These are phyloP conservation scores for Vimba vimba DNA, from an alignment of 2,113 vertebrate genomes.

Conservation along the genomic window DNA sequence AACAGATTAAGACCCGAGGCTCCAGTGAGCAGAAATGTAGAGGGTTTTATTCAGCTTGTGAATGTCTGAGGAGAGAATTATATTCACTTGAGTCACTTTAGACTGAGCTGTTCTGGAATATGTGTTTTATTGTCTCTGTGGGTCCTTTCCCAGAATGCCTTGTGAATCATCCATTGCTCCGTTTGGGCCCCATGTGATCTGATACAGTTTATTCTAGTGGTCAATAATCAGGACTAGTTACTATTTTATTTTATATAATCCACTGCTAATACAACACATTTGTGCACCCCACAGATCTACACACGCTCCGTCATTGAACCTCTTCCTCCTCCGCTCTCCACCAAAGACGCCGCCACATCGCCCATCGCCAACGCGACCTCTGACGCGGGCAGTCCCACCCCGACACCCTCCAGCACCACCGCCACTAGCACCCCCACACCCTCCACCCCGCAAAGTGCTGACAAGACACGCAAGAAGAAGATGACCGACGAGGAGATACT, in stretches of 20 bases:
- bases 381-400: slow-evolving; percentile 65
- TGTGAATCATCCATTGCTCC: not conserved
- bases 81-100: slow-evolving; percentile 22
- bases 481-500: slow-evolving; percentile 98
- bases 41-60: not conserved
- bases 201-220: not conserved
- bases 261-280: not conserved
- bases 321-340: slow-evolving; percentile 80
- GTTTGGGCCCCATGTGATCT: not conserved
- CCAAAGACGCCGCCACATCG: slow-evolving; percentile 89
- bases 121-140: slow-evolving; percentile 19
- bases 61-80: slow-evolving; percentile 10
- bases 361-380: slow-evolving; percentile 79
- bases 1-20: not conserved
- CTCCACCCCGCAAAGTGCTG: slow-evolving; percentile 75
- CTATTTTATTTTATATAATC: not conserved
- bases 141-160: slow-evolving; percentile 35
- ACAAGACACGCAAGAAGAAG: slow-evolving; percentile 96
- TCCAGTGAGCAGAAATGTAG: slow-evolving; percentile 3
- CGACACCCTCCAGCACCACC: slow-evolving; percentile 44
- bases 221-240: not conserved
- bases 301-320: slow-evolving; percentile 95
- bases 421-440: not conserved
- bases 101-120: not conserved
- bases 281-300: slow-evolving; percentile 81